Evolutionary conservation across 2,888 invertebrate genomes (phyloP).

Genomic region (Entomobrya proxima): DNA sequence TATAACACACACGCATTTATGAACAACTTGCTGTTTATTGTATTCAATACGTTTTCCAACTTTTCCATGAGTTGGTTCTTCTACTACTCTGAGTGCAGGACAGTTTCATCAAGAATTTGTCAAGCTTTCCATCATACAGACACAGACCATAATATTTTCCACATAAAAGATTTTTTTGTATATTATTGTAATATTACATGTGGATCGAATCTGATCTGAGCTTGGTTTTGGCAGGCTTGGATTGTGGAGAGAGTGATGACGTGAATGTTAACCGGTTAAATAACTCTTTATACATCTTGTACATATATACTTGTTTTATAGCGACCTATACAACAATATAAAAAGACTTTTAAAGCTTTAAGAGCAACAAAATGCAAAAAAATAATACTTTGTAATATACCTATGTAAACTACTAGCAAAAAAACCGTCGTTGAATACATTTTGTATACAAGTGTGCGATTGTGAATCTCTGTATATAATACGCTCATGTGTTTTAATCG

Average conservation of each 20-base stretch:
- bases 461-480: neutral
- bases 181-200: neutral
- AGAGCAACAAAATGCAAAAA: too few relatives aligned
- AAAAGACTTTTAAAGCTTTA: slow-evolving; percentile 11
- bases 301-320: slow-evolving; percentile 10
- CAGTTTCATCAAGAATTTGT: too few relatives aligned
- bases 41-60: neutral
- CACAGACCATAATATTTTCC: neutral
- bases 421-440: neutral
- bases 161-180: neutral
- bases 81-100: too few relatives aligned
- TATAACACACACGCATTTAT: neutral
- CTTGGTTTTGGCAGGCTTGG: neutral
- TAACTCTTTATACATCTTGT: slow-evolving; percentile 34
- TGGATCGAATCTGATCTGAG: neutral
- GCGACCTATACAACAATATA: neutral
- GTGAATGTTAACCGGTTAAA: slow-evolving; percentile 54
- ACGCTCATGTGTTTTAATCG: slow-evolving; percentile 20
- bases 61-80: slow-evolving; percentile 13
- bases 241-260: slow-evolving; percentile 25
- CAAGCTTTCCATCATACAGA: neutral
- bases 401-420: neutral
- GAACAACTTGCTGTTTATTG: neutral
- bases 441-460: neutral
- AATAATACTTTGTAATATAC: neutral